A percentile compares a stretch with the other conserved stretches of the same genome.
These are phyloP conservation scores for Platyrinchus mystaceus DNA, from an alignment of 2,797 vertebrate species.

Conservation along the genomic window DNA sequence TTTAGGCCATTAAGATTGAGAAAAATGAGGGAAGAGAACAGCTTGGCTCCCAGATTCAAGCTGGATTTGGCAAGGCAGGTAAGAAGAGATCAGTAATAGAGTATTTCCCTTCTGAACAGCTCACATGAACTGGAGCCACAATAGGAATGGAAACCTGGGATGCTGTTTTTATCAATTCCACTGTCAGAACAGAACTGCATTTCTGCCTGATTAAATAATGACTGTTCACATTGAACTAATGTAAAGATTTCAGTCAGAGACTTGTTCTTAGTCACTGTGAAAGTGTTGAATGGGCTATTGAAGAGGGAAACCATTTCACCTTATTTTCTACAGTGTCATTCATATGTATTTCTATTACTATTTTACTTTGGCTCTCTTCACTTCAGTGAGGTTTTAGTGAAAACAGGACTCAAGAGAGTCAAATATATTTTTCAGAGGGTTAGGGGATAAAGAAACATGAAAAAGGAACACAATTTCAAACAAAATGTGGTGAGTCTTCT, in stretches of 20 bases:
- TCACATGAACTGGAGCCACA: background rate
- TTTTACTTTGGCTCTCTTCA: background rate
- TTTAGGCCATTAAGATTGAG: background rate
- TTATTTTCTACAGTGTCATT: background rate
- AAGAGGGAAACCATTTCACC: background rate
- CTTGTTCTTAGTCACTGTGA: background rate
- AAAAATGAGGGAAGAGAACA: background rate
- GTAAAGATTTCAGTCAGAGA: background rate
- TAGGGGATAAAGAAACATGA: background rate
- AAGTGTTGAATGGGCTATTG: background rate
- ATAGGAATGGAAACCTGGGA: background rate
- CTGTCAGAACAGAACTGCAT: background rate
- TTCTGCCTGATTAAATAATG: background rate
- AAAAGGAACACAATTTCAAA: background rate
- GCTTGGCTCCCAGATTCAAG: background rate
- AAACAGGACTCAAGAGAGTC: background rate
- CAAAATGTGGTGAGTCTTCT: background rate
- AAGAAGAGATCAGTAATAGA: background rate
- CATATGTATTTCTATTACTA: background rate
- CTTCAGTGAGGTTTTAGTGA: background rate
- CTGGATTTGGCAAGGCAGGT: background rate
- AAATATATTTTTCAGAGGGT: background rate
- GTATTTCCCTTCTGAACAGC: background rate
- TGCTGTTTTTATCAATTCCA: background rate
- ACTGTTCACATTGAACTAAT: background rate